Conservation (phyloP, 2,113 vertebrate genomes). For the Grantiella picta region DNA sequence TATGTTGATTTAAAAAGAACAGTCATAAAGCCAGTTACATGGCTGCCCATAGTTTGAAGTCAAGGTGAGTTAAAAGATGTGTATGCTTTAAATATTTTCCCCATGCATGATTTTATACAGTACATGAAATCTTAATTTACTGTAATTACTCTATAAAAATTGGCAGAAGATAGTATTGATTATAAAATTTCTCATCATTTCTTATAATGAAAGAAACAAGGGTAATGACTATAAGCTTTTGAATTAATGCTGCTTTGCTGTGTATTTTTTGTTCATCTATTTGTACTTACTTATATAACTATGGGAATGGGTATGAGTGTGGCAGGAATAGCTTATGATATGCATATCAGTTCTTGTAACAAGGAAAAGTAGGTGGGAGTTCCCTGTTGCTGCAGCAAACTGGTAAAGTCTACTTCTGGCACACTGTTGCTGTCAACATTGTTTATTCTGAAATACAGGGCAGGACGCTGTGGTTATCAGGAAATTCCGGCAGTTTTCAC, state of each 20-base stretch:
- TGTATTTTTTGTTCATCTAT: neutral
- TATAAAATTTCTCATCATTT: neutral
- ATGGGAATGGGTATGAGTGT: neutral
- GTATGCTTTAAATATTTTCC: neutral
- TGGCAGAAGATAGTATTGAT: neutral
- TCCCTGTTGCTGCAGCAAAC: neutral
- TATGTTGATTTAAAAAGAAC: neutral
- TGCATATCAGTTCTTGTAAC: neutral
- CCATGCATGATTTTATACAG: neutral
- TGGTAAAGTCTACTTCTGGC: neutral
- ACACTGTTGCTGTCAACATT: neutral
- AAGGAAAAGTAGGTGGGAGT: conserved; percentile 1
- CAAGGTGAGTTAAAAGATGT: neutral
- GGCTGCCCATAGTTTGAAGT: neutral
- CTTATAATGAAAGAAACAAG: neutral
- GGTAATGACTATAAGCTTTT: neutral
- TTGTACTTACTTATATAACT: neutral
- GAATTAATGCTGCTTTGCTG: neutral
- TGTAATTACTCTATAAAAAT: neutral
- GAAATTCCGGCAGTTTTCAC: conserved; percentile 20
- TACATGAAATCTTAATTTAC: neutral
- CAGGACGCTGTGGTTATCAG: neutral
- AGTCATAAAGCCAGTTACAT: neutral
- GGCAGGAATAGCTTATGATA: neutral
- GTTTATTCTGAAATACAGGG: neutral